Evolutionary conservation across 2,888 invertebrate genomes (phyloP).

Genomic region (Ptychoptera albimana): DNA sequence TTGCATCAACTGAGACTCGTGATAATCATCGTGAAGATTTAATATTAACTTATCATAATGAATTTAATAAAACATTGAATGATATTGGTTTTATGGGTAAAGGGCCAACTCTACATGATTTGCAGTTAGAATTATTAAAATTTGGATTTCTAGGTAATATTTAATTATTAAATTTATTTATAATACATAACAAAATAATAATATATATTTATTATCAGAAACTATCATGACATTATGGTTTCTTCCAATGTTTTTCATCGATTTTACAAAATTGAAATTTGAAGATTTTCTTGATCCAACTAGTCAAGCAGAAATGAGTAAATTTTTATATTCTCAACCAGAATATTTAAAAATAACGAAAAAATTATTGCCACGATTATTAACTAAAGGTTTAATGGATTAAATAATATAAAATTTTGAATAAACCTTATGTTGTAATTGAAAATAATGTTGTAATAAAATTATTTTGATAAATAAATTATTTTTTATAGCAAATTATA

Average conservation of each 20-base stretch:
- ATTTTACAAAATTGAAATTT: not conserved
- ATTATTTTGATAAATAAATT: no score
- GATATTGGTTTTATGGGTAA: slow-evolving; percentile 5
- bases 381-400: not conserved
- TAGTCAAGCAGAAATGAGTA: not conserved
- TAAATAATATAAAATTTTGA: not conserved
- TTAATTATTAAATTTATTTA: not conserved
- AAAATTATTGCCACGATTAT: not conserved
- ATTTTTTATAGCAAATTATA: no score
- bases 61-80: slow-evolving; percentile 6
- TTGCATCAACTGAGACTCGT: slow-evolving; percentile 5
- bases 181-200: no score
- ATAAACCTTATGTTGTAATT: no score
- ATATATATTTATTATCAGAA: not conserved
- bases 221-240: not conserved
- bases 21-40: slow-evolving; percentile 7
- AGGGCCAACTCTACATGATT: slow-evolving; percentile 7
- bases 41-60: slow-evolving; percentile 6
- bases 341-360: not conserved
- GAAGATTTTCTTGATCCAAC: not conserved
- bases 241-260: not conserved
- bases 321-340: not conserved
- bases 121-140: slow-evolving; percentile 9
- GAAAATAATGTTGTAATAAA: no score
- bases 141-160: slow-evolving; percentile 7